phyloP scores from a whole-genome alignment of 2,113 vertebrate species.

The Diglossa brunneiventris region DNA sequence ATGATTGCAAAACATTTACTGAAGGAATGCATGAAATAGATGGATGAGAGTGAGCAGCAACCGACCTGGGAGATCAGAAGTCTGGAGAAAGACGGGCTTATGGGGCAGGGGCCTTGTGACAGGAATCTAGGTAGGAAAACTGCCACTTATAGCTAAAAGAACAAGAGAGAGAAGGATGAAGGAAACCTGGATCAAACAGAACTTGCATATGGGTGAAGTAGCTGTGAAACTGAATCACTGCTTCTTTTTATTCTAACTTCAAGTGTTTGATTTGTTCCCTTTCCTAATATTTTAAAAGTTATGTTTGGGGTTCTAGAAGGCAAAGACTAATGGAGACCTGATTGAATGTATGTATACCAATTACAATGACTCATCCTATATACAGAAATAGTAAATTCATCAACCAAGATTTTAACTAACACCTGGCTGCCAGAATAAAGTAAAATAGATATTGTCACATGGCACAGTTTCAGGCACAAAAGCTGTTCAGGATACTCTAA shows the following conservation, averaged over 20 bases:
- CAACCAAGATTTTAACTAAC: background rate
- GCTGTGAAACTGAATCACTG: background rate
- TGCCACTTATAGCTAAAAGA: background rate
- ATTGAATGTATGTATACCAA: background rate
- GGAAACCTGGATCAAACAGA: background rate
- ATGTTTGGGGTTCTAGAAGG: background rate
- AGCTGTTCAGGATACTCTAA: background rate
- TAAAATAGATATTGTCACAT: background rate
- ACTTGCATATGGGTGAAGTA: background rate
- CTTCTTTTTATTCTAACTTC: background rate
- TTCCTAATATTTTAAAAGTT: background rate
- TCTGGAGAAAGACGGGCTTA: background rate
- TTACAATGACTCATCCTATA: background rate
- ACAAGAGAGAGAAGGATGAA: background rate
- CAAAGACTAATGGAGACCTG: background rate
- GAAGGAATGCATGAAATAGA: background rate
- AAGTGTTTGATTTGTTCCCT: background rate
- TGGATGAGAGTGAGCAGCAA: background rate
- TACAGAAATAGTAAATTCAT: background rate
- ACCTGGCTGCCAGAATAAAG: background rate
- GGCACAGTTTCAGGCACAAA: background rate
- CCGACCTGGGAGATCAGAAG: background rate
- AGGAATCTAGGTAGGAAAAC: background rate
- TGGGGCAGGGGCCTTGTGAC: background rate
- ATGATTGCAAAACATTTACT: background rate